Conservation (phyloP, 37 sponge, comb jelly and placozoan genomes). For the Chondrosia reniformis region DNA sequence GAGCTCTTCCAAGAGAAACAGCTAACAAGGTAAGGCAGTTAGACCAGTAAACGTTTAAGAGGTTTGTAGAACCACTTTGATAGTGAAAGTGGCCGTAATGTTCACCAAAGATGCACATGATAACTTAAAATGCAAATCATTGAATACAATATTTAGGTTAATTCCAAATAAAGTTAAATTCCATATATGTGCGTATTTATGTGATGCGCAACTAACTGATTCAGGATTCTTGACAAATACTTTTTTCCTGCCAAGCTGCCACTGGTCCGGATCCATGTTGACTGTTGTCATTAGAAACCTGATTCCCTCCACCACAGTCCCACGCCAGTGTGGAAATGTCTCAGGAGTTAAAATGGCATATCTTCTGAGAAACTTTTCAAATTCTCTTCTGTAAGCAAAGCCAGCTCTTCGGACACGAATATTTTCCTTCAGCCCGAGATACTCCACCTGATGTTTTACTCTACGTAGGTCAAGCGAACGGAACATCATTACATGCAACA, state of each 20-base stretch:
- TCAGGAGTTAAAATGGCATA: conserved; percentile 88
- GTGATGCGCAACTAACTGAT: conserved; percentile 56
- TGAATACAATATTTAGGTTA: not conserved
- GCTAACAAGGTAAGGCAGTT: conserved; percentile 24
- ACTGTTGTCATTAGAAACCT: conserved; percentile 85
- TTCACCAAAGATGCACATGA: not conserved
- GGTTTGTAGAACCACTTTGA: too few relatives aligned
- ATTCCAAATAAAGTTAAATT: not conserved
- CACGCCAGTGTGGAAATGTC: conserved; percentile 90
- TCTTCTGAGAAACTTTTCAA: conserved; percentile 90
- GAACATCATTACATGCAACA: conserved; percentile 7
- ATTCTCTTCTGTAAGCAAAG: conserved; percentile 92
- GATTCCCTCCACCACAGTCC: conserved; percentile 70
- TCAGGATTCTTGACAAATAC: conserved; percentile 96
- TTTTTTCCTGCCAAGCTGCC: conserved; percentile 92
- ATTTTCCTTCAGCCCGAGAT: conserved; percentile 97
- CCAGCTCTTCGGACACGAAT: conserved; percentile 96
- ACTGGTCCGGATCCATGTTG: conserved; percentile 95
- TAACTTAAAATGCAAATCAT: not conserved
- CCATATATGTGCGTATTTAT: not conserved
- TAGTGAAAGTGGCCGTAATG: not conserved
- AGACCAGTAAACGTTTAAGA: not conserved
- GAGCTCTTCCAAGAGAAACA: conserved; percentile 93
- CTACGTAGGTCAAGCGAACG: conserved; percentile 47
- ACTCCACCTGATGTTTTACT: conserved; percentile 94